Evolutionary conservation across 1,140 invertebrate species (phyloP), one percentile per base, ranked within the genome.

Genomic region (Panagrolaimus sp.): DNA sequence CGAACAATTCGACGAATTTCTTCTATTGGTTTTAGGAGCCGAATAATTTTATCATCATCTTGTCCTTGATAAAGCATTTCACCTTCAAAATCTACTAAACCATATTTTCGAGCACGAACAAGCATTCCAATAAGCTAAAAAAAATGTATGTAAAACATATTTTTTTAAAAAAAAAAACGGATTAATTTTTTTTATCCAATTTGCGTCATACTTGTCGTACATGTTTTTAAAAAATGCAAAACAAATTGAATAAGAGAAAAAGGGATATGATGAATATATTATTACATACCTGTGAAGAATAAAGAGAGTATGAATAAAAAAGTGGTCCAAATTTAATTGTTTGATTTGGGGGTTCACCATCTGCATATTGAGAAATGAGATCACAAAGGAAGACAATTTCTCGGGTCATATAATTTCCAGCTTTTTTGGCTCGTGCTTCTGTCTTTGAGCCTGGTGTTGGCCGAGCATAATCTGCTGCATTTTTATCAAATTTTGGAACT

Each of bases 21-120:
- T 44, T 74, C 67, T 4, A 74, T 42, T 47, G 73, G 45, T 67
- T 74, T 72, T 14, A 74, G 44, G 25, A 74, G n/a, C 16, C 70
- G 63, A 57, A 74, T 73, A 25, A 46, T 43, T 61, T 74, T 74
- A 16, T 74, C 23, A 42, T 74, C 73, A 43, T 74, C 73, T 44
- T 74, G 73, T 48, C 69, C 20, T 66, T 74, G 73, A 44, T 74
- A 74, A 3, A 74, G 53, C 73, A 74, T 74, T 67, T 74, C 72
- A 16, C 46, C 48, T 38, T 67, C 64, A 20, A 67, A 66, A n/a
- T 64, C 38, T 5, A 71, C 69, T 43, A 71, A 45, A 23, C 69
- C 69, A 51, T 71, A 71, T 70, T 71, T 71, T 25, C 69, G 14
- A 14, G 69, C 69, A 11, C 69, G 45, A 61, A 71, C 57, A 38